A percentile compares a stretch with the other conserved stretches of the same genome.
These are phyloP conservation scores for Melieria picta DNA, from an alignment of 2,888 invertebrate species.

Conservation along the genomic window DNA sequence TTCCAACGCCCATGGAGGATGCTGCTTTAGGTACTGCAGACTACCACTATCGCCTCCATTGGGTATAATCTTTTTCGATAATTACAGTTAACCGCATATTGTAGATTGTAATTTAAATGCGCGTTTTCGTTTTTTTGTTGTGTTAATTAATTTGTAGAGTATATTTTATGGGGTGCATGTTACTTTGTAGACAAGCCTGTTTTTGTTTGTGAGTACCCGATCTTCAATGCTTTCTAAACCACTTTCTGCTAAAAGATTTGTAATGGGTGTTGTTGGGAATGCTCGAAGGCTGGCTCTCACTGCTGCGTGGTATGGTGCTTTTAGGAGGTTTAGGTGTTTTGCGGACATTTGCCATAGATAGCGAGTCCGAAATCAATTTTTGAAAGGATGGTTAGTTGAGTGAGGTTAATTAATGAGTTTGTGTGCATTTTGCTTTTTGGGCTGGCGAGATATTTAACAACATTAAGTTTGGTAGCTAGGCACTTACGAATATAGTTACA, in stretches of 20 bases:
- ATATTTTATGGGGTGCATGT: no score
- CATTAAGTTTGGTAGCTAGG: slow-evolving; percentile 28
- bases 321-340: slow-evolving; percentile 10
- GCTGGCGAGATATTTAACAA: slow-evolving; percentile 27
- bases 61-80: no score
- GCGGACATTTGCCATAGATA: slow-evolving; percentile 28
- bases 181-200: not conserved
- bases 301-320: slow-evolving; percentile 24
- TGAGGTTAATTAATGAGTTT: not conserved
- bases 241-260: slow-evolving; percentile 30
- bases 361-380: slow-evolving; percentile 31
- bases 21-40: no score
- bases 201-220: not conserved
- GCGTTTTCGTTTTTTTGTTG: no score
- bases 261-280: slow-evolving; percentile 28
- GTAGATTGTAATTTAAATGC: no score
- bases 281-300: slow-evolving; percentile 27
- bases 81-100: no score
- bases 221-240: not conserved
- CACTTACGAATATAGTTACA: slow-evolving; percentile 26
- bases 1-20: no score
- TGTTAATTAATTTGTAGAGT: no score
- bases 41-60: no score
- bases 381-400: slow-evolving; percentile 21
- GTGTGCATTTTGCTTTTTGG: slow-evolving; percentile 23